These are phyloP conservation scores for Trichoplax adhaerens DNA, from an alignment of 37 sponge, comb jelly and placozoan genomes.

Conservation along the genomic window DNA sequence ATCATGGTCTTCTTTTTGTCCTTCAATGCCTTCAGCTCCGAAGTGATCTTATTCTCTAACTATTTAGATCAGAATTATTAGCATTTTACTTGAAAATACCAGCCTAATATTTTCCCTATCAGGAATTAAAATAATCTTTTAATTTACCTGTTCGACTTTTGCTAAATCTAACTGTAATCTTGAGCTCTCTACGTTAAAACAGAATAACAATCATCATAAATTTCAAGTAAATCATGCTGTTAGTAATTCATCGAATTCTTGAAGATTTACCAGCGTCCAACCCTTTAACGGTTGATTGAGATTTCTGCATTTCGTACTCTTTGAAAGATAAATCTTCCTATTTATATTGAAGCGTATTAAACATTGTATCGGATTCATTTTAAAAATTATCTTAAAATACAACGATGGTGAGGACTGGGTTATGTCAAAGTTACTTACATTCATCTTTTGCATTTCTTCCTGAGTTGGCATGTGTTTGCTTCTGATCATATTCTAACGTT, in stretches of 20 bases:
- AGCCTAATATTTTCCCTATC: too few relatives aligned
- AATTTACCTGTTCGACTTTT: slow-evolving; percentile 51
- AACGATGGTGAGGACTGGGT: too few relatives aligned
- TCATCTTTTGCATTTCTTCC: slow-evolving; percentile 20
- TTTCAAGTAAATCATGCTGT: not conserved
- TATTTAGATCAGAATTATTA: slow-evolving; percentile 9
- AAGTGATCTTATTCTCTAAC: slow-evolving; percentile 67
- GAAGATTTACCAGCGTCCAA: slow-evolving; percentile 34
- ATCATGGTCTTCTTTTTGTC: slow-evolving; percentile 35
- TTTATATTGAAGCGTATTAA: not conserved
- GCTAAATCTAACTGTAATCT: slow-evolving; percentile 32
- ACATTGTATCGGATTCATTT: too few relatives aligned
- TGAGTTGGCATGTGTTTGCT: slow-evolving; percentile 43
- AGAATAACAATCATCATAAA: too few relatives aligned
- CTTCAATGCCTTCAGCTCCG: slow-evolving; percentile 43
- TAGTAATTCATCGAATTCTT: not conserved
- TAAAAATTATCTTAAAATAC: too few relatives aligned
- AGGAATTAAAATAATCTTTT: not conserved
- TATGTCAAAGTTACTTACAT: too few relatives aligned
- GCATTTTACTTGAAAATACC: not conserved
- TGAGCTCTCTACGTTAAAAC: slow-evolving; percentile 19
- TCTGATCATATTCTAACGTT: slow-evolving; percentile 25
- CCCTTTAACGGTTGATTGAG: slow-evolving; percentile 39
- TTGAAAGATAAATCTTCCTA: slow-evolving; percentile 73
- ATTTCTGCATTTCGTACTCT: slow-evolving; percentile 65